phyloP scores from a whole-genome alignment of 2,888 invertebrate genomes.

The Dendrolimus pini region DNA sequence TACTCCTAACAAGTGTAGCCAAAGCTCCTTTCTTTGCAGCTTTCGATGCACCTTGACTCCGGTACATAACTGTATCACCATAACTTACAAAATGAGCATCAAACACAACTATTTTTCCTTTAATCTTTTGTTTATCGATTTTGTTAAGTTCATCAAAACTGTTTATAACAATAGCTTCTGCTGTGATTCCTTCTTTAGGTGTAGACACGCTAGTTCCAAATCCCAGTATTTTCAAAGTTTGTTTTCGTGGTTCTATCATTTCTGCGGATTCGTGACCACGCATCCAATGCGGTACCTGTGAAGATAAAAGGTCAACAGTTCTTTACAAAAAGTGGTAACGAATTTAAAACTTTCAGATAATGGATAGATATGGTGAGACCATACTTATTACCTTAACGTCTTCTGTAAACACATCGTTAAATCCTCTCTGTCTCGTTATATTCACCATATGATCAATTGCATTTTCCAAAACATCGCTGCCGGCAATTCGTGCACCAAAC shows the following conservation, averaged over 20 bases:
- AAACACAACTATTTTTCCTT: slow-evolving; percentile 86
- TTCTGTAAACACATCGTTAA: slow-evolving; percentile 82
- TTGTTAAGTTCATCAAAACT: slow-evolving; percentile 80
- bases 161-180: slow-evolving; percentile 81
- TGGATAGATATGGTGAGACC: too few species aligned
- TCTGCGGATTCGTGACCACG: slow-evolving; percentile 80
- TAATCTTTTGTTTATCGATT: slow-evolving; percentile 60
- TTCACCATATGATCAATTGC: slow-evolving; percentile 80
- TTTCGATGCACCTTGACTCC: slow-evolving; percentile 78
- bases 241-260: slow-evolving; percentile 76
- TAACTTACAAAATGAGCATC: slow-evolving; percentile 80
- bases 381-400: slow-evolving; percentile 50
- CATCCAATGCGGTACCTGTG: slow-evolving; percentile 54
- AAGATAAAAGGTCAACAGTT: slow-evolving; percentile 4
- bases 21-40: slow-evolving; percentile 85
- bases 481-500: slow-evolving; percentile 80
- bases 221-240: slow-evolving; percentile 80
- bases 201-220: slow-evolving; percentile 83
- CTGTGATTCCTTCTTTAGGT: slow-evolving; percentile 80
- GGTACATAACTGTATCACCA: slow-evolving; percentile 79
- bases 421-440: slow-evolving; percentile 31
- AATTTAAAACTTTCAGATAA: too few species aligned
- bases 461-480: slow-evolving; percentile 76
- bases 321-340: too few species aligned
- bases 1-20: slow-evolving; percentile 82